Evolutionary conservation across 2,888 invertebrate genomes (phyloP), one percentile per base, ranked within the genome.

Genomic region (Mythimna pallens): DNA sequence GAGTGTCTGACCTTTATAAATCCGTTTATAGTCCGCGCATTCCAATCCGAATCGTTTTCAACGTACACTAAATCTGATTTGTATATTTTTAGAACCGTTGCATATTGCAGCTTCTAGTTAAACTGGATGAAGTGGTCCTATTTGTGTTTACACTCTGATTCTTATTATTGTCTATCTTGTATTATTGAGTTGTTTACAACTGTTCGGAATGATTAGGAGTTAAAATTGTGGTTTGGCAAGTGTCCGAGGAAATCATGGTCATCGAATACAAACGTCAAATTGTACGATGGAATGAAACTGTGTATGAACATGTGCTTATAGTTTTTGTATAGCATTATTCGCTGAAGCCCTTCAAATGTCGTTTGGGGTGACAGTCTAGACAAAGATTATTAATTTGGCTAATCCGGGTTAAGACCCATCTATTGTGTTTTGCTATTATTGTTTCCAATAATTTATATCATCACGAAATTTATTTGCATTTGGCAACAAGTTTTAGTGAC

Each of bases 51-150:
- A 52, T 34, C 17, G 9, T 63, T 63, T 65, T 50, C 65, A 70
- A 12, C 62, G 30, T 54, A 36, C 54, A 61, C 50, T 70, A 54
- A 84, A 69, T 71, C 62, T 25, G 67, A 84, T 81, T 75, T 57
- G 65, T 59, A 22, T 81, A 81, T 67, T 54, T 82, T 70, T 81
- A 73, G 68, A 71, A 40, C 36, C 20, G 34, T n/a, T 83, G 84
- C 65, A 81, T 61, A 59, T 63, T 62, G 66, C 61, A 64, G 69
- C 55, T 59, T 58, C n/a, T 12, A 52, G 66, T 34, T 73, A 67
- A 65, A 50, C 67, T 61, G 62, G 62, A 63, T 73, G 12, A 61
- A 67, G 58, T 66, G 3, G 43, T 64, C 59, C 63, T 83, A 80
- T 80, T 74, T 80, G 57, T 52, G 64, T 80, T 63, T 66, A 69